Evolutionary conservation across 2,888 invertebrate genomes (phyloP), one percentile per base, ranked within the genome.

Genomic region (Chelonus formosanus): DNA sequence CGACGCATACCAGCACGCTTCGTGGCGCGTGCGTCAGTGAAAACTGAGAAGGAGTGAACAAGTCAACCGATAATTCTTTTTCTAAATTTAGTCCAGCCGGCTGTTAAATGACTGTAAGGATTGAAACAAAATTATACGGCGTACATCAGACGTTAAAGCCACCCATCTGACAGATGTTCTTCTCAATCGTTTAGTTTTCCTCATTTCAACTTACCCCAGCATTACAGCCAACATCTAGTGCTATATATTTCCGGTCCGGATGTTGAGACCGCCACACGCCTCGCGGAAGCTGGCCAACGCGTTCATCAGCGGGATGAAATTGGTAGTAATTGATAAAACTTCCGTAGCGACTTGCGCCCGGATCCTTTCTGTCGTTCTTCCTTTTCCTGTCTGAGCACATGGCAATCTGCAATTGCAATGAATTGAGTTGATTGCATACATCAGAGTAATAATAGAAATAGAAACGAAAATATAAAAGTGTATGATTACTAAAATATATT

Each of bases 281-380:
- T 67, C 78, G 76, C 36, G 89, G 89, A 71, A 95, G 85, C 73
- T 91, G 86, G 58, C 87, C 85, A 54, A 91, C 86, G 77, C 95
- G 88, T 73, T 90, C 89, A 66, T 87, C 86, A 34, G 91, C 88
- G 62, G 91, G 88, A 84, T 94, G 91, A 78, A 95, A 95, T 72
- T 90, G 86, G 80, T 95, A 95, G 80, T 95, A 95, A 84, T 95
- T 94, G 67, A 93, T 93, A 76, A 95, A 95, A 85, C 95, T 95
- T 61, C 95, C 95, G 86, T 87, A 89, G 79, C 89, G 88, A 1
- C 91, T 91, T 44, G 93, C 92, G 32, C 94, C 94, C 10, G 94
- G 94, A 83, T 93, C 89, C 67, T 65, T 63, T 35, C 36, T 55
- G 6, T 47, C 54, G 34, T 35, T 44, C 35, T 52, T 53, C 10